Evolutionary conservation across 2,113 vertebrate genomes (phyloP).

Genomic region (Motacilla tschutschensis): DNA sequence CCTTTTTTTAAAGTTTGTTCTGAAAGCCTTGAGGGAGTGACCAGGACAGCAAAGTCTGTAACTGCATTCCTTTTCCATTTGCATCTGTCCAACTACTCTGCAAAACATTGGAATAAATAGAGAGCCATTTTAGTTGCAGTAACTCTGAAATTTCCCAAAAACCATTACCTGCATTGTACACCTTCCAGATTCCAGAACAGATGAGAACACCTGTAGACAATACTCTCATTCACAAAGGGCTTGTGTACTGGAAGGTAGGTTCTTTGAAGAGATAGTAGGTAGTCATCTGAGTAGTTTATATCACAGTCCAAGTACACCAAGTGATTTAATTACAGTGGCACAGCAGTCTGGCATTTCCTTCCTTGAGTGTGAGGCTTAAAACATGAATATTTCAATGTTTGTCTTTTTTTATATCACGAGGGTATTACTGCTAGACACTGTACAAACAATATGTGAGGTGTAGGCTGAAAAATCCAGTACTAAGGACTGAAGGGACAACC

Average conservation of each 20-base stretch:
- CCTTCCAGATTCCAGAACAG: conserved; percentile 19
- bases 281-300: neutral
- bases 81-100: neutral
- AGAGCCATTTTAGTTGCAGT: neutral
- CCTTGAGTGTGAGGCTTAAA: neutral
- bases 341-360: conserved; percentile 14
- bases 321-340: neutral
- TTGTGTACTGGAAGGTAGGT: neutral
- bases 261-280: neutral
- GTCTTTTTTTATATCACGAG: neutral
- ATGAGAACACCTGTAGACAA: conserved; percentile 13
- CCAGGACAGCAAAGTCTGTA: neutral
- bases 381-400: neutral
- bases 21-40: neutral
- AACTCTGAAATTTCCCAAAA: neutral
- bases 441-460: neutral
- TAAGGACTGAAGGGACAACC: neutral
- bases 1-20: neutral
- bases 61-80: neutral
- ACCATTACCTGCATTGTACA: neutral
- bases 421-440: neutral
- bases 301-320: neutral
- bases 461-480: neutral
- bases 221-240: neutral
- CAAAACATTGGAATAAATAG: neutral